Percentiles rank a stretch among this genome's conserved stretches.
phyloP scores from a whole-genome alignment of 2,113 vertebrate genomes.

The Columba janthina region DNA sequence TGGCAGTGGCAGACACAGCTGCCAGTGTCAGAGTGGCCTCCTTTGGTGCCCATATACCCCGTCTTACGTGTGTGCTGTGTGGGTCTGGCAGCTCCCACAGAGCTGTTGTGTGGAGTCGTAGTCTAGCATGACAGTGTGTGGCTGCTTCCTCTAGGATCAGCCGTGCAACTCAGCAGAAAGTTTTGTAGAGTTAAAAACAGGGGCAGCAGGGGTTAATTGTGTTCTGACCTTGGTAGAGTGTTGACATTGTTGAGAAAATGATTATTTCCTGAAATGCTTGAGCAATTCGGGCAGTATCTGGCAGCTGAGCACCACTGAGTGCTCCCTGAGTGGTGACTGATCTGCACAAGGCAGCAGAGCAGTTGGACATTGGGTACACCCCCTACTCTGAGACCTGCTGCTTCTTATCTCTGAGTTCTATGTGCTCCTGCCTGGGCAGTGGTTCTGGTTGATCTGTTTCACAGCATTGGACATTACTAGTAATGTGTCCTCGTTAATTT shows the following conservation, averaged over 20 bases:
- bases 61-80: rapidly evolving
- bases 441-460: neutral
- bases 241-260: neutral
- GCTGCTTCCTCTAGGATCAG: neutral
- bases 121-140: neutral
- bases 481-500: rapidly evolving
- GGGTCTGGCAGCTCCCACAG: rapidly evolving
- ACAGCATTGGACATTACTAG: neutral
- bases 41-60: neutral
- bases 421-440: neutral
- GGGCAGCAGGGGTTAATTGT: neutral
- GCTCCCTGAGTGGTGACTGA: neutral
- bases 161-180: neutral
- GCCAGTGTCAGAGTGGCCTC: neutral
- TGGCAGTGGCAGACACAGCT: neutral
- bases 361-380: rapidly evolving
- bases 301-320: neutral
- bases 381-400: neutral
- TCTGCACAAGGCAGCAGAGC: neutral
- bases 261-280: constrained; percentile 10
- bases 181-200: neutral
- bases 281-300: neutral
- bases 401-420: neutral
- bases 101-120: rapidly evolving
- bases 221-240: neutral